Evolutionary conservation across 2,113 vertebrate species (phyloP).

Genomic region (Megalops atlanticus): DNA sequence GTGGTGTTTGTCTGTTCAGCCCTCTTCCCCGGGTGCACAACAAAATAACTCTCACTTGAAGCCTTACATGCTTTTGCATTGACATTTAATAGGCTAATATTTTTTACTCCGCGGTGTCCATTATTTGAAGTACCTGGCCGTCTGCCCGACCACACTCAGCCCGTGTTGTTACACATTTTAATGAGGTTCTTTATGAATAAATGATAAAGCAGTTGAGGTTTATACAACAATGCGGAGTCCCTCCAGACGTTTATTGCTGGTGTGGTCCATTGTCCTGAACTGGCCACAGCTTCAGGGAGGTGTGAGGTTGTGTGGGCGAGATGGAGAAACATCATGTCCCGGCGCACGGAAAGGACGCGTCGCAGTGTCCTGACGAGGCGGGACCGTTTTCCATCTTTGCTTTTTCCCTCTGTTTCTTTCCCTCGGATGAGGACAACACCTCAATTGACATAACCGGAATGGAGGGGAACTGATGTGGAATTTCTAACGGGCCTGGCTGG

Average conservation of each 20-base stretch:
- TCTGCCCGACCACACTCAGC: background rate
- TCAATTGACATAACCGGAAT: background rate
- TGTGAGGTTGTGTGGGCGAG: background rate
- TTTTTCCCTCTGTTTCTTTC: background rate
- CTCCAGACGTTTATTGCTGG: background rate
- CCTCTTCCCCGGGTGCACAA: background rate
- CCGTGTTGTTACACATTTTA: constrained; percentile 2
- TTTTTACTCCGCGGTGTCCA: background rate
- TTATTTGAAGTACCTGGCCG: background rate
- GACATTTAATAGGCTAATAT: background rate
- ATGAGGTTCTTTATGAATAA: constrained; percentile 14
- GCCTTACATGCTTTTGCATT: background rate
- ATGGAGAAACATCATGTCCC: background rate
- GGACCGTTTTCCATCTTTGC: too few relatives aligned
- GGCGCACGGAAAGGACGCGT: too few relatives aligned
- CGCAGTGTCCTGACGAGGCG: too few relatives aligned
- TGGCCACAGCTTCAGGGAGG: background rate
- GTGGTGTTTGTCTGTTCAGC: background rate
- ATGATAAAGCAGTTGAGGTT: background rate
- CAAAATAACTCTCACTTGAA: background rate
- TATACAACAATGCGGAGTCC: background rate
- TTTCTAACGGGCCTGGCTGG: background rate
- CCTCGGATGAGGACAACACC: background rate
- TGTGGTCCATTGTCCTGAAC: background rate
- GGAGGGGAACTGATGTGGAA: background rate